phyloP scores from a whole-genome alignment of 2,797 vertebrate genomes.

The Orestias chungarensis region DNA sequence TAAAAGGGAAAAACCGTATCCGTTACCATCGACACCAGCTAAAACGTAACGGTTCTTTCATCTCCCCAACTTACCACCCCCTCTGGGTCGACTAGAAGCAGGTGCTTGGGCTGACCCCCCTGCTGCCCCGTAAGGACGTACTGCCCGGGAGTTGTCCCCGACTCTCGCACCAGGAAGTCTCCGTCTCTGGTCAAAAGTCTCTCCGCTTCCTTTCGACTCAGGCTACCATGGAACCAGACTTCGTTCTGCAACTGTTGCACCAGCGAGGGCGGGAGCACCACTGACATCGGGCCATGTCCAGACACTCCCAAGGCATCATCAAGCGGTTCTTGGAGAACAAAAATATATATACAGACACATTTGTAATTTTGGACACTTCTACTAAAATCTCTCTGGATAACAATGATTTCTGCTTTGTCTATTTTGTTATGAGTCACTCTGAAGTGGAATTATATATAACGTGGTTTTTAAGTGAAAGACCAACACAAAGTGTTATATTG shows the following conservation, averaged over 20 bases:
- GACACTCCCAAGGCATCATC: constrained; percentile 90
- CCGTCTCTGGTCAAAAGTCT: constrained; percentile 89
- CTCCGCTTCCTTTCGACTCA: constrained; percentile 91
- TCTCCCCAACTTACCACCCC: constrained; percentile 88
- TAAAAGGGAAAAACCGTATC: constrained; percentile 43
- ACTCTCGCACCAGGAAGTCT: constrained; percentile 96
- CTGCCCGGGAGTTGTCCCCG: constrained; percentile 93
- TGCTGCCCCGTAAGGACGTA: constrained; percentile 96
- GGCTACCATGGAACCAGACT: constrained; percentile 93
- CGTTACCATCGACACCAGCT: background rate
- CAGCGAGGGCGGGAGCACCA: constrained; percentile 82
- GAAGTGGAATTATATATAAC: too few species aligned
- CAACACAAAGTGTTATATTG: too few species aligned
- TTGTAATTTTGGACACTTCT: background rate
- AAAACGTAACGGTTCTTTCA: background rate
- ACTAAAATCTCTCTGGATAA: too few species aligned
- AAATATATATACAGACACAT: constrained; percentile 11
- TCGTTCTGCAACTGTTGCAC: constrained; percentile 92
- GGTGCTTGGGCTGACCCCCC: constrained; percentile 92
- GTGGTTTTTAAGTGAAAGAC: too few species aligned
- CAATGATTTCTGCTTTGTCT: too few species aligned
- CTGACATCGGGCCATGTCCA: constrained; percentile 57
- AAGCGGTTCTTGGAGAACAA: constrained; percentile 91
- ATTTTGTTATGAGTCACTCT: too few species aligned
- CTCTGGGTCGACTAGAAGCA: constrained; percentile 95